These are phyloP conservation scores for Heliornis fulica DNA, from an alignment of 2,113 vertebrate genomes.

Conservation along the genomic window DNA sequence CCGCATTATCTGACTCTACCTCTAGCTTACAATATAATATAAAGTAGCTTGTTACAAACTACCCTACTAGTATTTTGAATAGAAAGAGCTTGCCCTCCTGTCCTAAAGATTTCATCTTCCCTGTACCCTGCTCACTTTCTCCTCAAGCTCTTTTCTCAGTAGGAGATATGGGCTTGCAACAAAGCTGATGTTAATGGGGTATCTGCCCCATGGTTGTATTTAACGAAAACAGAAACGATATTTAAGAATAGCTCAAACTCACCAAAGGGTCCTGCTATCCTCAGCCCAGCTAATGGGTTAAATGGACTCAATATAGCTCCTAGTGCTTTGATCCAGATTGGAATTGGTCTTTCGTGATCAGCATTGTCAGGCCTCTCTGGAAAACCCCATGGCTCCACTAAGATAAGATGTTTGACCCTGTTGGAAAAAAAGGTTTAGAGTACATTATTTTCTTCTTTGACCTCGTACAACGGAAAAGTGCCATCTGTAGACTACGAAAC, in stretches of 20 bases:
- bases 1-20: background rate
- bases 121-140: background rate
- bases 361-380: conserved; percentile 82
- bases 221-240: background rate
- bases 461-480: accelerated
- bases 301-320: conserved; percentile 90
- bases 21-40: background rate
- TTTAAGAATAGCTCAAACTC: conserved; percentile 55
- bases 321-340: conserved; percentile 93
- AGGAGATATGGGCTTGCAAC: background rate
- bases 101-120: background rate
- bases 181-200: background rate
- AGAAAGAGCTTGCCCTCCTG: background rate
- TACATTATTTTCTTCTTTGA: background rate
- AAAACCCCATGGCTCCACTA: conserved; percentile 98
- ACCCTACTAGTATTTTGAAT: accelerated
- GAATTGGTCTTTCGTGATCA: conserved; percentile 85
- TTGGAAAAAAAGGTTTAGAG: conserved; percentile 40
- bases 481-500: background rate
- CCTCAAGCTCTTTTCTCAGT: background rate
- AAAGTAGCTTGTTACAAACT: background rate
- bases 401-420: conserved; percentile 90
- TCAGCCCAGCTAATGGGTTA: conserved; percentile 91
- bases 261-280: conserved; percentile 94
- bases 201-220: background rate